Evolutionary conservation across 2,797 vertebrate genomes (phyloP).

Genomic region (Eulemur albifrons): DNA sequence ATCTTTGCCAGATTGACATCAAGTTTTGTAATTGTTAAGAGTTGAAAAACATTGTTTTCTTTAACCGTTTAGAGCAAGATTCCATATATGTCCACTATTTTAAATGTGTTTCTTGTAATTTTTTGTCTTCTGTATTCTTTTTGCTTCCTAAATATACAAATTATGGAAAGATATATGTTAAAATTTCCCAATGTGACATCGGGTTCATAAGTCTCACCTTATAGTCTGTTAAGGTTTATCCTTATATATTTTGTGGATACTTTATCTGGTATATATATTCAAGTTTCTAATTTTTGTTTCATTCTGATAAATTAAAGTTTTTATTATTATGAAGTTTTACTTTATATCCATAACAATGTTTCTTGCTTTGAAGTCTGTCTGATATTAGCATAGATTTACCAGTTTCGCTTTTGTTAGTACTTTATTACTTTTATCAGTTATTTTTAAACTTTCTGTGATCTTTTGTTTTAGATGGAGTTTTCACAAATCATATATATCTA

Average conservation of each 20-base stretch:
- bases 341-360: background rate
- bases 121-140: background rate
- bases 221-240: background rate
- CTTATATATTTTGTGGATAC: background rate
- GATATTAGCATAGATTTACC: background rate
- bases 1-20: background rate
- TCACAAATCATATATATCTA: background rate
- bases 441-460: background rate
- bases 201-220: background rate
- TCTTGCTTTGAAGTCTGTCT: background rate
- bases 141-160: background rate
- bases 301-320: background rate
- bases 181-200: background rate
- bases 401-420: background rate
- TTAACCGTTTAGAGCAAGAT: background rate
- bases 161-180: background rate
- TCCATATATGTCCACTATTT: background rate
- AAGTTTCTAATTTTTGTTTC: background rate
- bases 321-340: background rate
- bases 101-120: background rate
- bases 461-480: background rate
- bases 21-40: background rate
- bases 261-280: background rate
- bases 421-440: background rate
- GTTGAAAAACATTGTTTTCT: background rate